Evolutionary conservation across 1,140 invertebrate genomes (phyloP).

Genomic region (Hesperophylax magnus): DNA sequence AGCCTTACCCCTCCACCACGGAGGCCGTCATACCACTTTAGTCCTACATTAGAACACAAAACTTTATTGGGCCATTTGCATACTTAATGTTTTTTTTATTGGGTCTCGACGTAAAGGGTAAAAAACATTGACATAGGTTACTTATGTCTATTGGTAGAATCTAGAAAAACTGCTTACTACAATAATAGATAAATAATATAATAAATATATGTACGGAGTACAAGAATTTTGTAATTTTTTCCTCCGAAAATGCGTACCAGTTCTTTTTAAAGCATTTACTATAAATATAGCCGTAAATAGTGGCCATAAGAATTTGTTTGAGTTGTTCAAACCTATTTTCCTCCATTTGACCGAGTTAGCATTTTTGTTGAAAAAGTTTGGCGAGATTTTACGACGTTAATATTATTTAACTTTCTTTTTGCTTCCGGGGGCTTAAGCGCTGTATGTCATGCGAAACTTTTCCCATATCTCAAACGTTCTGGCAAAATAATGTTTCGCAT

Average conservation of each 20-base stretch:
- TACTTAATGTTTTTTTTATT: too few relatives aligned
- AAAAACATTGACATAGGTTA: too few relatives aligned
- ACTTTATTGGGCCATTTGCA: too few relatives aligned
- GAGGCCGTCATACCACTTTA: too few relatives aligned
- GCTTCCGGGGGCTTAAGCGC: conserved; percentile 36
- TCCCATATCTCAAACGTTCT: conserved; percentile 30
- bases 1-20: too few relatives aligned
- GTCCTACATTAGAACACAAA: too few relatives aligned
- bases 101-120: too few relatives aligned
- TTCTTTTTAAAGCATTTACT: conserved; percentile 1
- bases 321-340: conserved; percentile 11
- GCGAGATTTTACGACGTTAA: conserved; percentile 28
- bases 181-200: too few relatives aligned
- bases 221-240: neutral
- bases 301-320: neutral
- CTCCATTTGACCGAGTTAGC: conserved; percentile 30
- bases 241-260: neutral
- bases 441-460: conserved; percentile 33
- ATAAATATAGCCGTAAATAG: neutral
- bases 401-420: conserved; percentile 36
- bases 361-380: conserved; percentile 11
- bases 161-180: too few relatives aligned
- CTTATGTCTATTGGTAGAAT: too few relatives aligned
- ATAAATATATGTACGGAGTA: too few relatives aligned
- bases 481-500: conserved; percentile 29